A percentile compares a stretch with the other conserved stretches of the same genome.
Conservation (phyloP, 2,888 invertebrate genomes). For the Mythimna albipuncta region DNA sequence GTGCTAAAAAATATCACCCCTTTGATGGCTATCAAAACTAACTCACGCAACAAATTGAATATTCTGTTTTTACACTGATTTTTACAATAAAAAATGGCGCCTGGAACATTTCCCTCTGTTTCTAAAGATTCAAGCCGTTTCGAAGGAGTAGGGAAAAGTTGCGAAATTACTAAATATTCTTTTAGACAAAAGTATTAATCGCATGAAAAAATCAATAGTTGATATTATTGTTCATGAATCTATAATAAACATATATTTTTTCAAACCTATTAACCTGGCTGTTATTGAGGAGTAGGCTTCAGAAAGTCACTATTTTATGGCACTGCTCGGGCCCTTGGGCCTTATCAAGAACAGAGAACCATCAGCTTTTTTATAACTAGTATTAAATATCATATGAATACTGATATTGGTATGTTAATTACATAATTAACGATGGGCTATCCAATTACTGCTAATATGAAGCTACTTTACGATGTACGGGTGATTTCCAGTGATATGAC, state of each 20-base stretch:
- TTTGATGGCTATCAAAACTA: constrained; percentile 39
- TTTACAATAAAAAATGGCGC: not conserved
- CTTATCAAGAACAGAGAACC: not conserved
- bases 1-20: constrained; percentile 7
- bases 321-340: too few species aligned
- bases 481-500: constrained; percentile 46
- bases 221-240: too few species aligned
- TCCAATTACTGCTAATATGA: constrained; percentile 56
- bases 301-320: too few species aligned
- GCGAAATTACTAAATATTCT: too few species aligned
- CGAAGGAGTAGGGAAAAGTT: too few species aligned
- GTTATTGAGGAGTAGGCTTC: too few species aligned
- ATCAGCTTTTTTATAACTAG: constrained; percentile 7
- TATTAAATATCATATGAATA: constrained; percentile 28
- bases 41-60: constrained; percentile 24
- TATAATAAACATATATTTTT: too few species aligned
- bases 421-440: constrained; percentile 26
- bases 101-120: too few species aligned
- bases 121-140: too few species aligned
- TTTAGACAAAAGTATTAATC: too few species aligned
- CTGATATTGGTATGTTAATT: constrained; percentile 33
- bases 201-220: too few species aligned
- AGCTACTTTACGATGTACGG: constrained; percentile 35
- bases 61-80: constrained; percentile 16
- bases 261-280: too few species aligned